Conservation (phyloP, 2,888 invertebrate genomes). For the Drosophila kuntzei region DNA sequence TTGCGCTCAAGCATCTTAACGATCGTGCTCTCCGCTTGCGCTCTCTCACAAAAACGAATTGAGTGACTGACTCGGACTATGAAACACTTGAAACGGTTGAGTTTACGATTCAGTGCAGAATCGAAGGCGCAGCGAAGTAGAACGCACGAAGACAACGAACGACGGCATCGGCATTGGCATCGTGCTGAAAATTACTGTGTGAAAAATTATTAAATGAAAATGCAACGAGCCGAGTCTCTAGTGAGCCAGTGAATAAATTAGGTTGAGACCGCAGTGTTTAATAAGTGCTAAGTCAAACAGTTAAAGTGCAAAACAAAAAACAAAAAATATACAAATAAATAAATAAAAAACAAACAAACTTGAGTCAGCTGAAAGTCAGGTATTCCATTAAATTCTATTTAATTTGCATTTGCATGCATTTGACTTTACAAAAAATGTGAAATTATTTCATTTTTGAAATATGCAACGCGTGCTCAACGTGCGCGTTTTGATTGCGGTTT, state of each 20-base stretch:
- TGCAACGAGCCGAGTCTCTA: slow-evolving; percentile 33
- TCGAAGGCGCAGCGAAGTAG: slow-evolving; percentile 77
- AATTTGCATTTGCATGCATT: slow-evolving; percentile 10
- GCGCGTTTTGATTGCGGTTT: slow-evolving; percentile 48
- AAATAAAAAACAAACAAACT: slow-evolving; percentile 16
- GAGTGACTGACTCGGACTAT: slow-evolving; percentile 51
- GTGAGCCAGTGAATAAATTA: slow-evolving; percentile 41
- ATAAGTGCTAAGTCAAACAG: slow-evolving; percentile 34
- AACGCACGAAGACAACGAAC: slow-evolving; percentile 45
- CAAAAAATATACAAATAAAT: slow-evolving; percentile 2
- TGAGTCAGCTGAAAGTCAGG: slow-evolving; percentile 34
- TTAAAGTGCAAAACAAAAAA: slow-evolving; percentile 12
- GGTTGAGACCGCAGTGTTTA: slow-evolving; percentile 21
- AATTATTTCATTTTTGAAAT: slow-evolving; percentile 13
- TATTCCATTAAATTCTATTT: slow-evolving; percentile 20
- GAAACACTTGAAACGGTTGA: slow-evolving; percentile 79
- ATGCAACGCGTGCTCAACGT: slow-evolving; percentile 38
- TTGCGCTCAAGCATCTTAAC: slow-evolving; percentile 14
- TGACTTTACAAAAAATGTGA: slow-evolving; percentile 1
- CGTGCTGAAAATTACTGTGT: slow-evolving; percentile 41
- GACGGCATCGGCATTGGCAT: slow-evolving; percentile 21
- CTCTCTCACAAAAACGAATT: slow-evolving; percentile 19
- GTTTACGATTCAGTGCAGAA: slow-evolving; percentile 81
- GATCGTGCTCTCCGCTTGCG: slow-evolving; percentile 24
- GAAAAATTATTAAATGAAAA: slow-evolving; percentile 44